Evolutionary conservation across 2,888 invertebrate species (phyloP).

Genomic region (Campaea margaritaria): DNA sequence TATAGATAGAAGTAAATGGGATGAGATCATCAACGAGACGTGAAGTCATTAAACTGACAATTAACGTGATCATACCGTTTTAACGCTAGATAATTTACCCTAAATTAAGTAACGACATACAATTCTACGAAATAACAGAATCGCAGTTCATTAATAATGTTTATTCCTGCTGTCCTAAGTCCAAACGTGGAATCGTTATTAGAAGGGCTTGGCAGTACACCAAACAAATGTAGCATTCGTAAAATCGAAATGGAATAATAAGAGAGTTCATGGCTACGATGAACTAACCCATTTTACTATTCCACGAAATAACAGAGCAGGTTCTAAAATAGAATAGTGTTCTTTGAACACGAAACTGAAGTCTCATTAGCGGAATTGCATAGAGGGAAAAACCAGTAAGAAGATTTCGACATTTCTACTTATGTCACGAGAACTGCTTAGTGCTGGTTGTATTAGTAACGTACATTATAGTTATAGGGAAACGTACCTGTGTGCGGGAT

Average conservation of each 20-base stretch:
- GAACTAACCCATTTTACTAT: constrained; percentile 25
- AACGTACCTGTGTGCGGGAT: no score
- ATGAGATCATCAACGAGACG: no score
- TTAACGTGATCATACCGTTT: no score
- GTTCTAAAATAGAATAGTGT: constrained; percentile 12
- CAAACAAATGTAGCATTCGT: constrained; percentile 26
- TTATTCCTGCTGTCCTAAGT: constrained; percentile 20
- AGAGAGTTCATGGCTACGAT: constrained; percentile 21
- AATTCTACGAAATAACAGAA: neutral
- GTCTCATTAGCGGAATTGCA: constrained; percentile 10
- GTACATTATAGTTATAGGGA: no score
- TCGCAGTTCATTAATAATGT: neutral
- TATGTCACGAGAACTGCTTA: no score
- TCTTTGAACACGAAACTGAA: constrained; percentile 10
- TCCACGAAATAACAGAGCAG: constrained; percentile 13
- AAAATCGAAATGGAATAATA: constrained; percentile 19
- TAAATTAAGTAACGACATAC: neutral
- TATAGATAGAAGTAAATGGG: no score
- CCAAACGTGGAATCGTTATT: constrained; percentile 22
- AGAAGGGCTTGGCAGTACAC: constrained; percentile 36
- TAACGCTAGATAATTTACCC: no score
- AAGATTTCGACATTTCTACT: no score
- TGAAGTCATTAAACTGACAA: no score
- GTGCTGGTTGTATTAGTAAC: no score
- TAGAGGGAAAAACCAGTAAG: no score